Percentiles rank a stretch among this genome's conserved stretches.
These are phyloP conservation scores for Magallana angulata DNA, from an alignment of 1,140 invertebrate species.

Conservation along the genomic window DNA sequence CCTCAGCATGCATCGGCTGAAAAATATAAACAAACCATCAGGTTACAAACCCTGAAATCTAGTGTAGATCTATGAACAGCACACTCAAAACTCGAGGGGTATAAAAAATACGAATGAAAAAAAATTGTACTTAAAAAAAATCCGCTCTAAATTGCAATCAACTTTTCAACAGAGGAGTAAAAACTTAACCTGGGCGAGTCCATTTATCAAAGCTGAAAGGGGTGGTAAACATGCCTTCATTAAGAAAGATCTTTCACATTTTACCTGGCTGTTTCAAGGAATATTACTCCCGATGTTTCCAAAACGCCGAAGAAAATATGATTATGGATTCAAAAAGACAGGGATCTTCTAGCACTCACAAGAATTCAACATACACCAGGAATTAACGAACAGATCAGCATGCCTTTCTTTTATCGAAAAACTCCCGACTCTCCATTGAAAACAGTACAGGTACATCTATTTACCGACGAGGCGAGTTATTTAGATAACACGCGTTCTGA, in stretches of 20 bases:
- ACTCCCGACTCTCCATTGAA: slow-evolving; percentile 21
- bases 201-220: slow-evolving; percentile 44
- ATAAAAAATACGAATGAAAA: slow-evolving; percentile 48
- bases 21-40: slow-evolving; percentile 14
- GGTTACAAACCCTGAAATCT: not conserved
- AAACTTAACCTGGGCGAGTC: slow-evolving; percentile 58
- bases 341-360: too few relatives aligned
- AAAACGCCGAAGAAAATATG: slow-evolving; percentile 1
- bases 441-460: slow-evolving; percentile 50
- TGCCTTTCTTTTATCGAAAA: slow-evolving; percentile 33
- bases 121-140: slow-evolving; percentile 29
- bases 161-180: slow-evolving; percentile 29
- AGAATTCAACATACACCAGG: not conserved
- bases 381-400: slow-evolving; percentile 2
- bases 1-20: not conserved
- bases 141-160: slow-evolving; percentile 40
- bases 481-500: slow-evolving; percentile 61
- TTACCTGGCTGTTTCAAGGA: slow-evolving; percentile 15
- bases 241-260: slow-evolving; percentile 39
- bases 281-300: not conserved
- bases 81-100: not conserved
- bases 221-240: slow-evolving; percentile 54
- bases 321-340: not conserved
- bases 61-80: not conserved
- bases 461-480: slow-evolving; percentile 52